Evolutionary conservation across 2,888 invertebrate species (phyloP).

Genomic region (Brassicogethes aeneus): DNA sequence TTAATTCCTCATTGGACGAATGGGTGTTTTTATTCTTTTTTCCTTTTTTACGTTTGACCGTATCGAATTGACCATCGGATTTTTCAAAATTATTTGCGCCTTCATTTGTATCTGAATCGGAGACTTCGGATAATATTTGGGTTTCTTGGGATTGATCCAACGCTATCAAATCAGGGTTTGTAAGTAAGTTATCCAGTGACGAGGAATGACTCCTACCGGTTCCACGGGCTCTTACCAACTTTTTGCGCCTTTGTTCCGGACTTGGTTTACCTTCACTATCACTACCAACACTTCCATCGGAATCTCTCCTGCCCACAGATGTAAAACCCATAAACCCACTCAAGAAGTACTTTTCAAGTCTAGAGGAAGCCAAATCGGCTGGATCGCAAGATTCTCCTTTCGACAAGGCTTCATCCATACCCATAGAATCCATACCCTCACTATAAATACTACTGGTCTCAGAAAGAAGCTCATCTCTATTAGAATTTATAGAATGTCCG

Average conservation of each 20-base stretch:
- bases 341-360: slow-evolving; percentile 83
- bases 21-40: slow-evolving; percentile 53
- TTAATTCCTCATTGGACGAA: slow-evolving; percentile 54
- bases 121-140: slow-evolving; percentile 49
- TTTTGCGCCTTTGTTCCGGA: slow-evolving; percentile 76
- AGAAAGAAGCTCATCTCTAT: slow-evolving; percentile 57
- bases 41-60: slow-evolving; percentile 73
- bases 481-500: slow-evolving; percentile 47
- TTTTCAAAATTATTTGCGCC: slow-evolving; percentile 61
- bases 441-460: slow-evolving; percentile 83
- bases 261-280: slow-evolving; percentile 84
- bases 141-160: slow-evolving; percentile 32
- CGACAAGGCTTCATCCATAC: slow-evolving; percentile 42
- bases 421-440: slow-evolving; percentile 68
- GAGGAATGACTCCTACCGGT: slow-evolving; percentile 76
- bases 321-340: slow-evolving; percentile 79
- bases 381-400: slow-evolving; percentile 45
- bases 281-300: slow-evolving; percentile 82
- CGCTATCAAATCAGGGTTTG: slow-evolving; percentile 47
- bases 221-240: slow-evolving; percentile 71
- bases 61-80: slow-evolving; percentile 69
- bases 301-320: slow-evolving; percentile 59
- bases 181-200: slow-evolving; percentile 67
- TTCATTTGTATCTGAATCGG: slow-evolving; percentile 65
- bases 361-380: slow-evolving; percentile 71